Percentiles rank a stretch among this genome's conserved stretches.
phyloP scores from a whole-genome alignment of 2,113 vertebrate genomes.

The Phrynosoma platyrhinos region DNA sequence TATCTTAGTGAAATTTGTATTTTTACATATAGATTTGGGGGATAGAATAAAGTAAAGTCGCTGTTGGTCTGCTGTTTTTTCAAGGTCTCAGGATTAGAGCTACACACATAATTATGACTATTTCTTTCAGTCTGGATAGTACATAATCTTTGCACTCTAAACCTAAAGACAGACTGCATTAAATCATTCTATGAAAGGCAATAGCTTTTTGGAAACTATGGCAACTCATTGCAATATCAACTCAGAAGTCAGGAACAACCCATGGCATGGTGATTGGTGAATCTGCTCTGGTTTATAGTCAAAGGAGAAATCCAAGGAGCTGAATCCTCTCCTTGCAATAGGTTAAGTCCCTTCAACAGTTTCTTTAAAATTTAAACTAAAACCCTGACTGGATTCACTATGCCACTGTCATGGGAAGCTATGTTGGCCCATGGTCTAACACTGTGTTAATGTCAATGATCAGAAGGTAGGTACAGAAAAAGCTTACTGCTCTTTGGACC shows the following conservation, averaged over 20 bases:
- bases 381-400: not conserved
- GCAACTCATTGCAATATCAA: not conserved
- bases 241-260: not conserved
- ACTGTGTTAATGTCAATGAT: too few relatives aligned
- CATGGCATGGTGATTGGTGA: too few relatives aligned
- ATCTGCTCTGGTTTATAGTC: too few relatives aligned
- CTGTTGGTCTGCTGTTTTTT: not conserved
- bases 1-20: not conserved
- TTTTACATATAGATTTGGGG: not conserved
- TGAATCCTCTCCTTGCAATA: too few relatives aligned
- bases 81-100: not conserved
- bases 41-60: not conserved
- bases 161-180: not conserved
- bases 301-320: too few relatives aligned
- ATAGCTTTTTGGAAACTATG: not conserved
- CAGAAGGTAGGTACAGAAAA: too few relatives aligned
- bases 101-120: not conserved
- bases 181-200: not conserved
- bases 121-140: not conserved
- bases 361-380: not conserved
- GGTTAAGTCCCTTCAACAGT: too few relatives aligned
- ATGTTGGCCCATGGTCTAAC: too few relatives aligned
- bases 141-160: not conserved
- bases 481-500: too few relatives aligned
- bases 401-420: too few relatives aligned